Conservation (phyloP, 2,113 vertebrate genomes). For the Esox niger region DNA sequence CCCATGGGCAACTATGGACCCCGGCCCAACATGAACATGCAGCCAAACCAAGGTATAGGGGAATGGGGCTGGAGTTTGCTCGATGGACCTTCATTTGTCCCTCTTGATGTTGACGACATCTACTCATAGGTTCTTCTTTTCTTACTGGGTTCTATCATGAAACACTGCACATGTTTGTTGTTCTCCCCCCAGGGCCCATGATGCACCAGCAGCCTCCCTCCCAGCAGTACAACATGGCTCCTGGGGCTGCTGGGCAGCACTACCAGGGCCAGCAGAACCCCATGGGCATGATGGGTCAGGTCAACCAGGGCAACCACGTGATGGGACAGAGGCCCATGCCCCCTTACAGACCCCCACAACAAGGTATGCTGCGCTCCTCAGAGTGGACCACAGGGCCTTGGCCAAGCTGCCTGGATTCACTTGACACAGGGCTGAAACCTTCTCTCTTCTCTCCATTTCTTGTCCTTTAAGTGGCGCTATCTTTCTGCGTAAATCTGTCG, state of each 20-base stretch:
- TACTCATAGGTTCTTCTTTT: background rate
- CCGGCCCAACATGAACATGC: constrained; percentile 96
- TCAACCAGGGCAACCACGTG: constrained; percentile 95
- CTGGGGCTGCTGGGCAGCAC: constrained; percentile 88
- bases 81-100: background rate
- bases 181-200: constrained; percentile 82
- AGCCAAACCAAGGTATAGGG: constrained; percentile 88
- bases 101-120: background rate
- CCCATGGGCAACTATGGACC: constrained; percentile 94
- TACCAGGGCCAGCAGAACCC: constrained; percentile 97
- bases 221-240: constrained; percentile 96
- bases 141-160: background rate
- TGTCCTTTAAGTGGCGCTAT: constrained; percentile 37
- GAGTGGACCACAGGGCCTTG: constrained; percentile 24
- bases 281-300: constrained; percentile 96
- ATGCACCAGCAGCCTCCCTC: constrained; percentile 97
- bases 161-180: background rate
- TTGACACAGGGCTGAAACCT: constrained; percentile 36
- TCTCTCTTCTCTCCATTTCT: constrained; percentile 39
- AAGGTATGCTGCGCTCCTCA: constrained; percentile 77
- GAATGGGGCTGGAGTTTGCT: background rate
- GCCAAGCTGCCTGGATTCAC: constrained; percentile 30
- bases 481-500: constrained; percentile 28
- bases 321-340: constrained; percentile 98
- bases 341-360: constrained; percentile 94